Conservation (phyloP, 2,797 vertebrate species). For the Pseudotriccus pelzelni region DNA sequence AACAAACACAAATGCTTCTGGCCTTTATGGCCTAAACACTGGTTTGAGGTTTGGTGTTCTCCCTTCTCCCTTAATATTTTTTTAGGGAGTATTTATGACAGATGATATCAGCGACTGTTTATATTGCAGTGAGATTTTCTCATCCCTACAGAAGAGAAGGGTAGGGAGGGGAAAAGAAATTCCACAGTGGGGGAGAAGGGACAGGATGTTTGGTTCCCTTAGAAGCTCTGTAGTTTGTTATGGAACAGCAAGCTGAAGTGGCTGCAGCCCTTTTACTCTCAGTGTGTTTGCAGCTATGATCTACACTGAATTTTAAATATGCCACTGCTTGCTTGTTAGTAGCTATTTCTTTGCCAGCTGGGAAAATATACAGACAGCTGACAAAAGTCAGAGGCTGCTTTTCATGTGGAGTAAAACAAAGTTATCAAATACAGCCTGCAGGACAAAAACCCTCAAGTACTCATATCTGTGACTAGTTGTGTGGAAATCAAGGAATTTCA, state of each 20-base stretch:
- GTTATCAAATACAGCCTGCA: neutral
- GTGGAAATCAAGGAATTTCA: neutral
- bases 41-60: slow-evolving; percentile 41
- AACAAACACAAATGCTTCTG: slow-evolving; percentile 74
- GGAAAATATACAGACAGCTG: slow-evolving; percentile 30
- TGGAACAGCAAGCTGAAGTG: neutral
- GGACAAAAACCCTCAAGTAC: neutral
- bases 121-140: neutral
- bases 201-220: neutral
- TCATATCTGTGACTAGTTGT: neutral
- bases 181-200: neutral
- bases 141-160: neutral
- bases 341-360: neutral
- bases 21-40: slow-evolving; percentile 58
- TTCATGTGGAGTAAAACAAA: slow-evolving; percentile 20
- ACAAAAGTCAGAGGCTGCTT: slow-evolving; percentile 7
- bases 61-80: slow-evolving; percentile 10
- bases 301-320: neutral
- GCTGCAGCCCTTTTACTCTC: slow-evolving; percentile 17
- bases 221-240: slow-evolving; percentile 18
- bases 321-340: neutral
- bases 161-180: neutral
- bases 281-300: neutral
- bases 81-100: slow-evolving; percentile 51
- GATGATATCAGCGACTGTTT: slow-evolving; percentile 29